Conservation (phyloP, 2,797 vertebrate species). For the Crocidura indochinensis region DNA sequence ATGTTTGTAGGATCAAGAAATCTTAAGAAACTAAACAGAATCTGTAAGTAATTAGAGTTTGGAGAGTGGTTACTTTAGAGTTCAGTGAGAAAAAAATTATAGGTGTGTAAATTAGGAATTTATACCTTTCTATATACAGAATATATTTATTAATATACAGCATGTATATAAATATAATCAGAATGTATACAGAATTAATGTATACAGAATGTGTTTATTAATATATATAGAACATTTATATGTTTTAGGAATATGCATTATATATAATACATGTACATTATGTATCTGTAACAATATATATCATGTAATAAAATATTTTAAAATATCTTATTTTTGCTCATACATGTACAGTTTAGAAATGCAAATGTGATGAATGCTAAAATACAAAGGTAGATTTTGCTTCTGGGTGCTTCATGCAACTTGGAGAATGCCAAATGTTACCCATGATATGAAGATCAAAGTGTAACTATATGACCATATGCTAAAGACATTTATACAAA, state of each 20-base stretch:
- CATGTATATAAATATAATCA: no score
- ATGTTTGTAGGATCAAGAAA: conserved; percentile 62
- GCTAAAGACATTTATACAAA: conserved; percentile 1
- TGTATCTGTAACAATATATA: no score
- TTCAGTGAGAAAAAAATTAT: conserved; percentile 40
- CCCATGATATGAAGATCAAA: background rate
- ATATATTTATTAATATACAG: background rate
- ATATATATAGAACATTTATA: background rate
- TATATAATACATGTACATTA: no score
- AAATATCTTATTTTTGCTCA: no score
- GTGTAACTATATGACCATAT: background rate
- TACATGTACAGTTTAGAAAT: no score
- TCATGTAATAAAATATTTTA: no score
- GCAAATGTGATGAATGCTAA: background rate
- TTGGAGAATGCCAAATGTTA: background rate
- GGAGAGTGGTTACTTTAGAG: conserved; percentile 32
- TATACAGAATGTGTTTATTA: background rate
- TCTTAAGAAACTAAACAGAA: conserved; percentile 58
- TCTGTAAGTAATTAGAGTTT: conserved; percentile 65
- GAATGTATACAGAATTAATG: no score
- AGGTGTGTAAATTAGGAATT: background rate
- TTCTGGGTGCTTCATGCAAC: background rate
- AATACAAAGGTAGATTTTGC: background rate
- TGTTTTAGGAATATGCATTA: no score
- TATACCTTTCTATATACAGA: background rate